A percentile compares a stretch with the other conserved stretches of the same genome.
Evolutionary conservation across 2,113 vertebrate genomes (phyloP).

Genomic region (Atlantisia rogersi): DNA sequence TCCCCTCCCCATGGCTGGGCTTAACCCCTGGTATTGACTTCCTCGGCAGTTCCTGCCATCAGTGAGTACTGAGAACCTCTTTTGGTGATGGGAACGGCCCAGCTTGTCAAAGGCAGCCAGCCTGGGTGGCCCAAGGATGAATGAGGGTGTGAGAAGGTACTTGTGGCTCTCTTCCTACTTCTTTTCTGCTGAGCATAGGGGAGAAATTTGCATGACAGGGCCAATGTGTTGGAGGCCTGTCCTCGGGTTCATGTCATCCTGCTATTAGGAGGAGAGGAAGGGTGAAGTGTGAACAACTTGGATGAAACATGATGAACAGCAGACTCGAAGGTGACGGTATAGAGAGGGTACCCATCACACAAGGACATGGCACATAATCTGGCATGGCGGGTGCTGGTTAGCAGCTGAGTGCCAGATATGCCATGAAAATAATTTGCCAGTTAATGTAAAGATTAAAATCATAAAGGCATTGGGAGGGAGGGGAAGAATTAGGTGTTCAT

Average conservation of each 20-base stretch:
- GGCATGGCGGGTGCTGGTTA: background rate
- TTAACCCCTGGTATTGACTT: background rate
- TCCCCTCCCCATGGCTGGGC: background rate
- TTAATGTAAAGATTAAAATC: background rate
- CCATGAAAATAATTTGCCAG: background rate
- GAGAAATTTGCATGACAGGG: background rate
- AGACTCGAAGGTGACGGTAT: background rate
- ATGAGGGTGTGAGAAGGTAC: background rate
- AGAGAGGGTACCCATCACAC: accelerated
- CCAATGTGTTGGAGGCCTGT: background rate
- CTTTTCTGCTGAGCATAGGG: background rate
- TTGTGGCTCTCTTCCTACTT: background rate
- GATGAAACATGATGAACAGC: background rate
- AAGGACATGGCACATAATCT: background rate
- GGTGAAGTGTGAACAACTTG: background rate
- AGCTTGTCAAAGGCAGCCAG: background rate
- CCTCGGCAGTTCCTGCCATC: background rate
- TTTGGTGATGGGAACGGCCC: background rate
- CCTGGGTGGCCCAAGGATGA: background rate
- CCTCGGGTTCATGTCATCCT: background rate
- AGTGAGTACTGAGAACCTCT: background rate
- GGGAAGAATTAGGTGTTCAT: background rate
- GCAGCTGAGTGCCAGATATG: background rate
- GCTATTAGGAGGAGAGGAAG: background rate
- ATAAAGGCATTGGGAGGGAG: background rate